Evolutionary conservation across 2,888 invertebrate species (phyloP).

Genomic region (Temnothorax unifasciatus): DNA sequence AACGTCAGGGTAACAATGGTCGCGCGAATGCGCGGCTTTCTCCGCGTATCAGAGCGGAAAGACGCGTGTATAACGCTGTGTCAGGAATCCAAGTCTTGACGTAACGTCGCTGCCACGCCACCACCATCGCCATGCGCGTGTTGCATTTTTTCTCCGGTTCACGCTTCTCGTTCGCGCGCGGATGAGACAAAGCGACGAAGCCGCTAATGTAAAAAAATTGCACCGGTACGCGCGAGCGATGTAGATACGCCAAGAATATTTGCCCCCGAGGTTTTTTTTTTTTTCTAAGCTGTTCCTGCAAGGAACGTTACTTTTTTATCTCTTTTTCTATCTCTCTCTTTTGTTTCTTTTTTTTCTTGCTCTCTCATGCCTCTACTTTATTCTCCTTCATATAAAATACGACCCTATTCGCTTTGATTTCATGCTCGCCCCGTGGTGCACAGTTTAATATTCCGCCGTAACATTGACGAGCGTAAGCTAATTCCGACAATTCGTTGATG

Average conservation of each 20-base stretch:
- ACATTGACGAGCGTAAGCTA: slow-evolving; percentile 18
- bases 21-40: slow-evolving; percentile 42
- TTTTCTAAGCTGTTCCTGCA: background rate
- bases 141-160: slow-evolving; percentile 26
- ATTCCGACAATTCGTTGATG: slow-evolving; percentile 33
- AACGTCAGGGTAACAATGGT: slow-evolving; percentile 69
- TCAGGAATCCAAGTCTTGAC: slow-evolving; percentile 45
- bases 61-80: slow-evolving; percentile 42
- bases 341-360: background rate
- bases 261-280: background rate
- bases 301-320: background rate
- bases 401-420: slow-evolving; percentile 17
- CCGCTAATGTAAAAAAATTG: slow-evolving; percentile 37
- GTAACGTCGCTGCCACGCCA: slow-evolving; percentile 30
- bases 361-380: background rate
- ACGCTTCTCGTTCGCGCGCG: slow-evolving; percentile 35
- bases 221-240: background rate
- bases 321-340: background rate
- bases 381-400: background rate
- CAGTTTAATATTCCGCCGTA: slow-evolving; percentile 14
- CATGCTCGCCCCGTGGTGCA: slow-evolving; percentile 18
- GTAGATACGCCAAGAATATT: slow-evolving; percentile 24
- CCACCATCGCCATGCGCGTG: background rate
- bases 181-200: slow-evolving; percentile 52
- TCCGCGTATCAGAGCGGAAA: slow-evolving; percentile 64